Evolutionary conservation across 2,113 vertebrate genomes (phyloP), one percentile per base, ranked within the genome.

Genomic region (Puntigrus tetrazona): DNA sequence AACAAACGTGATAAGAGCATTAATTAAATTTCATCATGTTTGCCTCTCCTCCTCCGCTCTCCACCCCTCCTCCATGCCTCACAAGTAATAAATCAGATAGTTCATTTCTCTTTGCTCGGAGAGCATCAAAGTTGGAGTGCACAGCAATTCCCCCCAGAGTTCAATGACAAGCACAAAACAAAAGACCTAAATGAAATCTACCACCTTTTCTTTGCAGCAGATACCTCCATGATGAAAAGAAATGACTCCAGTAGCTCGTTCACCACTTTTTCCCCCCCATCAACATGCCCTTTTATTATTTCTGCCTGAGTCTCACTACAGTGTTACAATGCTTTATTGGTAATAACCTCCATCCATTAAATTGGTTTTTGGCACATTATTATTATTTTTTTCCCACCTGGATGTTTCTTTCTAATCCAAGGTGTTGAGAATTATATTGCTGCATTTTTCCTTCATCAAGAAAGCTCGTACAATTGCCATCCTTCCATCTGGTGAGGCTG

Each of bases 261-360:
- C 41, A 27, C 73, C 18, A 43, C 65, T 0, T 41, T 34, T 31
- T 63, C 67, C 38, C 41, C 50, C 47, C 34, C 38, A 85, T 50
- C 47, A 81, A 84, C 70, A 69, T 55, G 38, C 36, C 55, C 84
- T 89, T 81, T 87, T 87, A 86, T 84, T 89, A 84, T 88, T 85
- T 82, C 81, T 85, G 76, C 34, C 29, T 9, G 78, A 75, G 31
- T 78, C 87, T 61, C 63, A 74, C 82, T 72, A 31, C 65, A 70
- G 52, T 70, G 79, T 74, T 83, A 87, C 85, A 88, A 84, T 87
- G 85, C 43, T 85, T 85, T 84, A 86, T 89, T 86, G 85, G 81
- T 82, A 88, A 85, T 89, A 87, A 81, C 87, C 81, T 55, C 82
- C 77, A 86, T 87, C 72, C 61, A 88, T 91, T 88, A 88, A 88